These are phyloP conservation scores for Trichonephila clavata DNA, from an alignment of 1,140 invertebrate genomes.

Conservation along the genomic window DNA sequence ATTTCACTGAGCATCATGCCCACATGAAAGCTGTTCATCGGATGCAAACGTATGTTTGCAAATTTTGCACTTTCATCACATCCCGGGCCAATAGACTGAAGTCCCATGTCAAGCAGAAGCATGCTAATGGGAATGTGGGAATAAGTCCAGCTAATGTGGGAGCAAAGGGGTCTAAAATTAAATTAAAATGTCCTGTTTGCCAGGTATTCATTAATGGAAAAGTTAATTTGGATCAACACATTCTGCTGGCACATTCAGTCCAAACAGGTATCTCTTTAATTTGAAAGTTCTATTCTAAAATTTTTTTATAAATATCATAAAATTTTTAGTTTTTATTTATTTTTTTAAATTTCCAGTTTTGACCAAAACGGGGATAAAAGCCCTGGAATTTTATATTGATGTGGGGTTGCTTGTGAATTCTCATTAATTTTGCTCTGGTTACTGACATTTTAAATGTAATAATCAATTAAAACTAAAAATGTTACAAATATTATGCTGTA, in stretches of 20 bases:
- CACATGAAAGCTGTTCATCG: slow-evolving; percentile 78
- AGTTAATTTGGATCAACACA: slow-evolving; percentile 78
- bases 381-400: no score
- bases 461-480: no score
- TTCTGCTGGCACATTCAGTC: slow-evolving; percentile 78
- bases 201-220: slow-evolving; percentile 77
- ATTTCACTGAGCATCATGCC: slow-evolving; percentile 77
- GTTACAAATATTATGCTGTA: no score
- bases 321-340: no score
- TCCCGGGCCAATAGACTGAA: slow-evolving; percentile 76
- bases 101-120: slow-evolving; percentile 78
- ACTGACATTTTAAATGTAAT: no score
- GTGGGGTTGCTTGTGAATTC: no score
- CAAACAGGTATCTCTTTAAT: slow-evolving; percentile 76
- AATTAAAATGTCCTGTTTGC: slow-evolving; percentile 78
- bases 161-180: slow-evolving; percentile 71
- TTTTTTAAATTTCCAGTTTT: no score
- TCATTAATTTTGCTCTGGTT: no score
- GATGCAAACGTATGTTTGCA: slow-evolving; percentile 78
- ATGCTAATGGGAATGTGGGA: slow-evolving; percentile 59
- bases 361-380: no score
- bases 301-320: no score
- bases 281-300: no score
- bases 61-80: slow-evolving; percentile 78
- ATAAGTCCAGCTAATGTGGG: slow-evolving; percentile 18